Conservation (phyloP, 2,113 vertebrate species). For the Mastomys natalensis region DNA sequence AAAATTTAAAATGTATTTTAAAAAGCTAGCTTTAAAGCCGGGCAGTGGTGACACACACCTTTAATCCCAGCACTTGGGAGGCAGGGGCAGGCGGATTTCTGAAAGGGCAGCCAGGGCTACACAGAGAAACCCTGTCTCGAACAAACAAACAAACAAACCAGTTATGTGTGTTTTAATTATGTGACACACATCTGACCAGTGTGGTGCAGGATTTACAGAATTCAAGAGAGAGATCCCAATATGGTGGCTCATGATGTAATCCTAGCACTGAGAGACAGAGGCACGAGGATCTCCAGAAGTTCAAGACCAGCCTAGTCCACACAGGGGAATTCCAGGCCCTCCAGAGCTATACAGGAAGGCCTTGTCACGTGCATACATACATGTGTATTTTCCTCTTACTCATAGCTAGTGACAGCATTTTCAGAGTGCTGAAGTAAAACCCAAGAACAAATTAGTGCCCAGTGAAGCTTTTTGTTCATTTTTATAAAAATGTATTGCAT, state of each 20-base stretch:
- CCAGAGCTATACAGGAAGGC: background rate
- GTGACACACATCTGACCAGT: background rate
- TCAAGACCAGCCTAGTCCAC: background rate
- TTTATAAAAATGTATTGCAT: background rate
- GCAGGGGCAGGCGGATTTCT: no score
- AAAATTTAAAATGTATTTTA: background rate
- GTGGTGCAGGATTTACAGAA: background rate
- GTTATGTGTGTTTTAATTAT: background rate
- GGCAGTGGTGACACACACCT: no score
- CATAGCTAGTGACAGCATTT: background rate
- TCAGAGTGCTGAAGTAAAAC: background rate
- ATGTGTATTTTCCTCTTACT: background rate
- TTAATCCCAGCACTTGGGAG: no score
- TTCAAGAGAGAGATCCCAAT: background rate
- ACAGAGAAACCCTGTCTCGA: no score
- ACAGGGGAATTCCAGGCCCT: background rate
- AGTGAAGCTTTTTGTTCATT: background rate
- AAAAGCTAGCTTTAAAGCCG: background rate
- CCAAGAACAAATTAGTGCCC: background rate
- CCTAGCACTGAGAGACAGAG: background rate
- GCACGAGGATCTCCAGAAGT: background rate
- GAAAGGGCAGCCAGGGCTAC: no score
- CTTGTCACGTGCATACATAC: background rate
- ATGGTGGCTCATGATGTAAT: background rate
- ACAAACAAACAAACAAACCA: no score